Percentiles rank a stretch among this genome's conserved stretches.
Evolutionary conservation across 2,888 invertebrate species (phyloP).

Genomic region (Andrena fulva): DNA sequence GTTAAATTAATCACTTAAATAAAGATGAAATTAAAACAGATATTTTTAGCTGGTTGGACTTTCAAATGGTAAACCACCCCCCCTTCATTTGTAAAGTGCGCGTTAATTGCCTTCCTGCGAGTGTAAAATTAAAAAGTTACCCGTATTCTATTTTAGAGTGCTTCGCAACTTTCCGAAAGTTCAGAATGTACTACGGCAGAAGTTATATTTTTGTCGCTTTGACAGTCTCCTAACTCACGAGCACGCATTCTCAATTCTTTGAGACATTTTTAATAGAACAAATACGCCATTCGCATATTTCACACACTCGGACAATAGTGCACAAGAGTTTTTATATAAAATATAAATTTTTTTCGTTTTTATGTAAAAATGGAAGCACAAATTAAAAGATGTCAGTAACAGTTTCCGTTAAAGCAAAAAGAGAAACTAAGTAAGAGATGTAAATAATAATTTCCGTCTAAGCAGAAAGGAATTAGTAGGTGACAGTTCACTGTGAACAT

Average conservation of each 20-base stretch:
- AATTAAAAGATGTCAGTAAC: too few species aligned
- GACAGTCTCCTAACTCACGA: background rate
- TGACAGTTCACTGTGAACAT: too few species aligned
- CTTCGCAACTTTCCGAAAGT: background rate
- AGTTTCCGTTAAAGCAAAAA: too few species aligned
- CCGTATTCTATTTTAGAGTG: slow-evolving; percentile 3
- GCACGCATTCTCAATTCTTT: background rate
- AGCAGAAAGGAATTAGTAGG: too few species aligned
- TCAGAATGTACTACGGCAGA: background rate
- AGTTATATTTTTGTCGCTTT: background rate
- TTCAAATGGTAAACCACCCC: background rate
- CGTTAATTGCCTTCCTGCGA: slow-evolving; percentile 8
- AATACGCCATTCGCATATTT: background rate
- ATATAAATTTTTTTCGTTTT: too few species aligned
- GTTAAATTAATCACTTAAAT: too few species aligned
- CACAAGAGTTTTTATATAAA: background rate
- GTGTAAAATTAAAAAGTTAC: slow-evolving; percentile 13
- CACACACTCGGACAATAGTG: background rate
- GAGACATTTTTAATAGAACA: background rate
- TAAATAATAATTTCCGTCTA: too few species aligned
- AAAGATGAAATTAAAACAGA: background rate
- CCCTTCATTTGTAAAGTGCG: background rate
- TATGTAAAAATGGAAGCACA: too few species aligned
- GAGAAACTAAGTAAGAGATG: too few species aligned
- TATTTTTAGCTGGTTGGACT: background rate